Evolutionary conservation across 2,888 invertebrate species (phyloP).

Genomic region (Atrina japonica): DNA sequence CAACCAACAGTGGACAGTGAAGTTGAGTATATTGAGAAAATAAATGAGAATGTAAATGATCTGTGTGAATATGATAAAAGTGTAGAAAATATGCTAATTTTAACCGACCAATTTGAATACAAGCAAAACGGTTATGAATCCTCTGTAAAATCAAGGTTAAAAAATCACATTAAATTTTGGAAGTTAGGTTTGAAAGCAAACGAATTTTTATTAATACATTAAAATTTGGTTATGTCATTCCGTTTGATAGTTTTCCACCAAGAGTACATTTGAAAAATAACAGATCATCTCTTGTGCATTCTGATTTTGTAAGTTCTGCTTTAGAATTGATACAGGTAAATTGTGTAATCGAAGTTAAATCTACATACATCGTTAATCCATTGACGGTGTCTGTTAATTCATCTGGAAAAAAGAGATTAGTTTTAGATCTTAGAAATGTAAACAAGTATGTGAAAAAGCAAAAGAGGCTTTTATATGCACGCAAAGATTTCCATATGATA

Average conservation of each 20-base stretch:
- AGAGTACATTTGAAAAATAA: conserved; percentile 6
- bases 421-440: conserved; percentile 42
- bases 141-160: conserved; percentile 13
- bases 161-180: conserved; percentile 22
- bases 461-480: conserved; percentile 18
- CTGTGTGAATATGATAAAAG: conserved; percentile 1
- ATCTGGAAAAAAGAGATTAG: conserved; percentile 22
- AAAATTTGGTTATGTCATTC: conserved; percentile 11
- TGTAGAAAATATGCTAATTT: neutral
- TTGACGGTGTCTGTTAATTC: conserved; percentile 33
- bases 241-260: conserved; percentile 1
- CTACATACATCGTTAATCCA: conserved; percentile 33
- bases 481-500: conserved; percentile 24
- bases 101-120: neutral
- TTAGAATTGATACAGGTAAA: conserved; percentile 1
- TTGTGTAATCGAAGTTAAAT: conserved; percentile 6
- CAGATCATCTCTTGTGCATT: conserved; percentile 5
- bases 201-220: conserved; percentile 13
- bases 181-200: conserved; percentile 7
- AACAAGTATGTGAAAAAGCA: conserved; percentile 38
- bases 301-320: conserved; percentile 15
- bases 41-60: neutral
- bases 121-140: too few species aligned
- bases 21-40: conserved; percentile 4
- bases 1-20: neutral